These are phyloP conservation scores for Drosophila arawakana DNA, from an alignment of 1,140 invertebrate species.

Conservation along the genomic window DNA sequence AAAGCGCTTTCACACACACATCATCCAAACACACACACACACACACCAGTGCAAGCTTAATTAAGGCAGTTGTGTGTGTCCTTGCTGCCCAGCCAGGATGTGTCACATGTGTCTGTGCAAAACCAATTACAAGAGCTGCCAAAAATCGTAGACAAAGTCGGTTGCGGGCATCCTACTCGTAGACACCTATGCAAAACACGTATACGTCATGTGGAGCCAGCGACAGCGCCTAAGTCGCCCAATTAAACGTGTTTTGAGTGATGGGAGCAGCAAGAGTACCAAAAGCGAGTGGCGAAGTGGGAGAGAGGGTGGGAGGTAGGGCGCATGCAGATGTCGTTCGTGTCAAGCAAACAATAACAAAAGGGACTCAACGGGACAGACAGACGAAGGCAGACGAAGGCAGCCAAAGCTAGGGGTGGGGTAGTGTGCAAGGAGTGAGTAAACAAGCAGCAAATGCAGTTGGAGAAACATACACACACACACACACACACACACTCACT, in stretches of 20 bases:
- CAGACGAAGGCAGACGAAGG: not conserved
- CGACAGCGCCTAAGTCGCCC: slow-evolving; percentile 56
- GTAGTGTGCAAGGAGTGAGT: not conserved
- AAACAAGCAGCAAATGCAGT: not conserved
- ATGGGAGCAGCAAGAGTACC: slow-evolving; percentile 2
- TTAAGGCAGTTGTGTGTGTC: slow-evolving; percentile 45
- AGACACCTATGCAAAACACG: slow-evolving; percentile 69
- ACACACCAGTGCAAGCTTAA: slow-evolving; percentile 47
- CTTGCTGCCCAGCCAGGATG: slow-evolving; percentile 3
- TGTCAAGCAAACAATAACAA: slow-evolving; percentile 41
- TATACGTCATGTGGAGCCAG: slow-evolving; percentile 64
- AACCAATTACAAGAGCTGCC: slow-evolving; percentile 68
- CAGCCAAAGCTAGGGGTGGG: not conserved
- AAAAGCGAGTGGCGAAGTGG: not conserved
- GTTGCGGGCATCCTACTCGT: not conserved
- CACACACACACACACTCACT: too few relatives aligned
- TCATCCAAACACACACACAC: slow-evolving; percentile 1
- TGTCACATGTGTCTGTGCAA: slow-evolving; percentile 38
- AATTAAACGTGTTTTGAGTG: slow-evolving; percentile 63
- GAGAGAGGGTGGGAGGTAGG: not conserved
- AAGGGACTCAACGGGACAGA: not conserved
- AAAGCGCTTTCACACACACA: slow-evolving; percentile 11
- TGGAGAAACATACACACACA: too few relatives aligned
- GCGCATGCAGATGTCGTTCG: slow-evolving; percentile 23
- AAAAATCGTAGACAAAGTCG: slow-evolving; percentile 53